These are phyloP conservation scores for Porites cylindrica DNA, from an alignment of 92 coral and sea anemone species.

Conservation along the genomic window DNA sequence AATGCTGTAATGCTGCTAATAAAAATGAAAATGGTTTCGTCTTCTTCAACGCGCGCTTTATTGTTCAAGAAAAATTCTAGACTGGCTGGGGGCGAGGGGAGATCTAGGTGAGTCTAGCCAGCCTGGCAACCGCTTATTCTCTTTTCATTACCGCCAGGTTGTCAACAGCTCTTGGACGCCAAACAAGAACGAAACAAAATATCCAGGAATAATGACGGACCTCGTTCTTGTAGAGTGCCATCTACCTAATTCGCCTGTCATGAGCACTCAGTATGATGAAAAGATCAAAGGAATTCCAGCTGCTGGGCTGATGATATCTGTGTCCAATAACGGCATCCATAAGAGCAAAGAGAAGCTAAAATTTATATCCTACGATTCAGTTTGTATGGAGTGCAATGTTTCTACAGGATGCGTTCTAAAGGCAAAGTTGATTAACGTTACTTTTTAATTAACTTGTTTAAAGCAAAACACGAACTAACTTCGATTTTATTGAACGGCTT, in stretches of 20 bases:
- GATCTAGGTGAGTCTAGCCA: no score
- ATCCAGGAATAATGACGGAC: constrained; percentile 50
- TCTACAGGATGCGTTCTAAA: constrained; percentile 36
- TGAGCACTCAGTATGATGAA: constrained; percentile 24
- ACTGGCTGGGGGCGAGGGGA: no score
- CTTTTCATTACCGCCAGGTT: constrained; percentile 22
- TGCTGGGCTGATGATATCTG: constrained; percentile 46
- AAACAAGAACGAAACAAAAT: background rate
- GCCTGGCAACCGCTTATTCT: no score
- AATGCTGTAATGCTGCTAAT: no score
- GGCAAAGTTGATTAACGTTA: background rate
- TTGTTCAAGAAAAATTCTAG: no score
- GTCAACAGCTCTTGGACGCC: constrained; percentile 56
- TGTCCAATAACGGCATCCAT: constrained; percentile 52
- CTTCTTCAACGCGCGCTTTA: no score
- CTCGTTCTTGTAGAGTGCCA: constrained; percentile 55
- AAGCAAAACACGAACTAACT: no score
- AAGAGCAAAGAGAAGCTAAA: constrained; percentile 11
- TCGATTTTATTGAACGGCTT: no score
- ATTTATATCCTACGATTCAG: constrained; percentile 46
- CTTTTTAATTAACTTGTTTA: no score
- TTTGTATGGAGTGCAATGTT: constrained; percentile 46
- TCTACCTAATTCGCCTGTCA: constrained; percentile 62
- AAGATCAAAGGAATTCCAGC: constrained; percentile 41
- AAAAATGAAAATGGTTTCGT: no score